Conservation (phyloP, 2,113 vertebrate species). For the Empidonax alnorum region DNA sequence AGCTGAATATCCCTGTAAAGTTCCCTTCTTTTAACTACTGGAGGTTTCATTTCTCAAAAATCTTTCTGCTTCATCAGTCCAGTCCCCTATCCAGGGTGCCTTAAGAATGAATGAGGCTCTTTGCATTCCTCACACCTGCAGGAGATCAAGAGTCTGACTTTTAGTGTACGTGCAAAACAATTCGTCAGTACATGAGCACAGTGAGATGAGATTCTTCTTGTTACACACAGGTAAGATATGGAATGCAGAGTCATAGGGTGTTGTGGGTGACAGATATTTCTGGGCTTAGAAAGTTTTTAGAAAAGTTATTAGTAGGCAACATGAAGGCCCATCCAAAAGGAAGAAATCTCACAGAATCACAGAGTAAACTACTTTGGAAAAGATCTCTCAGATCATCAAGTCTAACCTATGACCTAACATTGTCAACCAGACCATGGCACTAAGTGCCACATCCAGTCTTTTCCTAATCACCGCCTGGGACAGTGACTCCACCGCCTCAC, state of each 20-base stretch:
- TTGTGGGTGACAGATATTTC: not conserved
- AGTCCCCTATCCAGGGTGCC: not conserved
- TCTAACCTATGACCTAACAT: not conserved
- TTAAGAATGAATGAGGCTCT: not conserved
- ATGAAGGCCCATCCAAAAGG: not conserved
- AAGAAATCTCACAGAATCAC: not conserved
- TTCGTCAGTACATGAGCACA: not conserved
- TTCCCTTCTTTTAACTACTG: not conserved
- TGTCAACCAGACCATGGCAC: not conserved
- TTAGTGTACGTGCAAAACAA: rapidly evolving
- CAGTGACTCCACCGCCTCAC: not conserved
- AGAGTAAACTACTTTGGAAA: not conserved
- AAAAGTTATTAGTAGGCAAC: not conserved
- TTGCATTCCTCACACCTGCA: not conserved
- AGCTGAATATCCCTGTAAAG: not conserved
- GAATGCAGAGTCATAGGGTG: not conserved
- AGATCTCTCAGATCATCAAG: not conserved
- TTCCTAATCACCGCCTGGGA: not conserved
- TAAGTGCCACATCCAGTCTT: not conserved
- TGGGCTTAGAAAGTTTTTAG: not conserved
- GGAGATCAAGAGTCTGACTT: not conserved
- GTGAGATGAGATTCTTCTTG: not conserved
- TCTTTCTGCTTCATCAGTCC: not conserved
- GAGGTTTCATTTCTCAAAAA: not conserved
- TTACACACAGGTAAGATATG: not conserved